Evolutionary conservation across 2,113 vertebrate species (phyloP), one percentile per base, ranked within the genome.

Genomic region (Noturus placidus): DNA sequence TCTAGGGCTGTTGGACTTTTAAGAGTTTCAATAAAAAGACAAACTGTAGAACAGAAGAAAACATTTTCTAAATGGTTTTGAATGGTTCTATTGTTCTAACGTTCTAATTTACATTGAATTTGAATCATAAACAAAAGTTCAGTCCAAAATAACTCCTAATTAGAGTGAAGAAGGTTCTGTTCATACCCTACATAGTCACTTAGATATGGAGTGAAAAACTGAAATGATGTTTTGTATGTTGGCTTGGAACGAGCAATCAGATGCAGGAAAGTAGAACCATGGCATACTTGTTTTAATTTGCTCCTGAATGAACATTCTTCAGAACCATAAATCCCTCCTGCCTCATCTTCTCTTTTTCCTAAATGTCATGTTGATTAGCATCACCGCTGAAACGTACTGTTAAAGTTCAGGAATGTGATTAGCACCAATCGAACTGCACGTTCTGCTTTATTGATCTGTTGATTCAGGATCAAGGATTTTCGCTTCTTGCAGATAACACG

Each of bases 381-480:
- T 57, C 5, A 9, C 33, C 22, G 19, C 17, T 35, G 54, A 81
- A 52, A n/a, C 1, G 25, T 30, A 35, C 30, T 80, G 54, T 10
- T 61, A 61, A 82, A 61, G 79, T 82, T 61, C 79, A 61, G 79
- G 42, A 42, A 27, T 42, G 56, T 5, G 79, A 82, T 82, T 61
- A 82, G 56, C 5, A 6, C 20, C 19, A 27, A 82, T 82, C 11
- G 33, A 61, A 82, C 13, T 2, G 42, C 79, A 61, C 33, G 4
- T 61, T 82, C 79, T 20, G 7, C 19, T 33, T 52, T 33, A 70
- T 70, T 5, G 65, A 84, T 84, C 82, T 50, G 82, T 70, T 70
- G 82, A 52, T 69, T 54, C 82, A 67, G 82, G 82, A 84, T 69
- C 82, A 84, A 22, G 46, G 42, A 52, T 46, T 61, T 61, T 46